A percentile compares a stretch with the other conserved stretches of the same genome.
Conservation (phyloP, 2,888 invertebrate species). For the Zygogramma bicolorata region DNA sequence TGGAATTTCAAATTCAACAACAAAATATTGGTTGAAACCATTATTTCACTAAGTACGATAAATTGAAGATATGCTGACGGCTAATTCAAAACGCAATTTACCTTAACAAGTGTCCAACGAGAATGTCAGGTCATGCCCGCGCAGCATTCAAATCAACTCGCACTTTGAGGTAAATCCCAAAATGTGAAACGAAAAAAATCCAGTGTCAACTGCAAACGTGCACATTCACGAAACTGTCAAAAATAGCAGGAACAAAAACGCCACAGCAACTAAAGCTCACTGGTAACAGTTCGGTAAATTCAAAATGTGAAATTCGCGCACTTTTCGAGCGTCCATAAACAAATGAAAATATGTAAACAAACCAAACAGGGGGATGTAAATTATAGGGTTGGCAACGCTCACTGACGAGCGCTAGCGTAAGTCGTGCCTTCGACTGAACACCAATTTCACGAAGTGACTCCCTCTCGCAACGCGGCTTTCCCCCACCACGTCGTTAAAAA, state of each 20-base stretch:
- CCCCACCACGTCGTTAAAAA: constrained; percentile 47
- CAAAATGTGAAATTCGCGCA: constrained; percentile 18
- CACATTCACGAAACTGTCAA: constrained; percentile 13
- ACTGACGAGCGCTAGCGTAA: constrained; percentile 28
- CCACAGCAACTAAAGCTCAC: constrained; percentile 14
- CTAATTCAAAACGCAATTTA: no score
- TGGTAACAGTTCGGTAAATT: not conserved
- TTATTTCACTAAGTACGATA: no score
- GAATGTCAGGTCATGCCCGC: not conserved
- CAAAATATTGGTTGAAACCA: no score
- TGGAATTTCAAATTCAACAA: no score
- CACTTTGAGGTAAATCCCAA: constrained; percentile 6
- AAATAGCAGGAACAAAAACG: constrained; percentile 11
- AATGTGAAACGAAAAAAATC: not conserved
- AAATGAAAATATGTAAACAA: constrained; percentile 29
- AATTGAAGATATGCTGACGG: no score
- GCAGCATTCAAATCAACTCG: not conserved
- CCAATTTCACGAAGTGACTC: constrained; percentile 39
- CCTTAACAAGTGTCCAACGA: constrained; percentile 10
- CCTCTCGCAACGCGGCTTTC: constrained; percentile 37
- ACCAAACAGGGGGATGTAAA: constrained; percentile 39
- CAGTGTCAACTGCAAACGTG: not conserved
- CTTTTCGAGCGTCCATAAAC: constrained; percentile 7
- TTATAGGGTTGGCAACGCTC: constrained; percentile 36
- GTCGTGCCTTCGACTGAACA: constrained; percentile 47